phyloP scores from a whole-genome alignment of 2,888 invertebrate genomes.

The Erynnis tages region DNA sequence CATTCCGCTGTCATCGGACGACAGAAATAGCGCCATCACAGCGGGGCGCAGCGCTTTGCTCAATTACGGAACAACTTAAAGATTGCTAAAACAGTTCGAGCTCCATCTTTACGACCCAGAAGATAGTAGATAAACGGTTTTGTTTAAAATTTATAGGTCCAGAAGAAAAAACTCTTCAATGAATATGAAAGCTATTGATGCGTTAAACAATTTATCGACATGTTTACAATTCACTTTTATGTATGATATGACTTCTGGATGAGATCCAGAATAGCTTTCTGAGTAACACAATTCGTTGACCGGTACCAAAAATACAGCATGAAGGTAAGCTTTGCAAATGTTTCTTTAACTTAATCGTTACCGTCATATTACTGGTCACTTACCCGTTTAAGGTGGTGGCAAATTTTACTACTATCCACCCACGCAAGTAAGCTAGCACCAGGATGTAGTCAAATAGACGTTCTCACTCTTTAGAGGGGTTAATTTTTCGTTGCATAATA shows the following conservation, averaged over 20 bases:
- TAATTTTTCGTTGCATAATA: constrained; percentile 6
- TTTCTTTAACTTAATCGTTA: neutral
- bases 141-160: too few relatives aligned
- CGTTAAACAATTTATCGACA: constrained; percentile 30
- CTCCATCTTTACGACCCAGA: neutral
- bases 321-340: neutral
- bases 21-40: constrained; percentile 4
- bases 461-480: constrained; percentile 12
- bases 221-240: constrained; percentile 29
- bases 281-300: constrained; percentile 21
- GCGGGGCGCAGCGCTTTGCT: neutral
- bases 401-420: constrained; percentile 13
- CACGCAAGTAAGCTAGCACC: constrained; percentile 14
- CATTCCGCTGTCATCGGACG: constrained; percentile 1
- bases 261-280: constrained; percentile 15
- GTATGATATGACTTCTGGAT: constrained; percentile 22
- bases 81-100: neutral
- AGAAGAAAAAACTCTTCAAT: neutral
- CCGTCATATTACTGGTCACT: too few relatives aligned
- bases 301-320: constrained; percentile 11
- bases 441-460: constrained; percentile 16
- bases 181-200: constrained; percentile 1
- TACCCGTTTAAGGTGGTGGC: neutral
- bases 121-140: neutral
- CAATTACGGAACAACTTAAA: neutral